Evolutionary conservation across 2,113 vertebrate genomes (phyloP).

Genomic region (Clupea harengus): DNA sequence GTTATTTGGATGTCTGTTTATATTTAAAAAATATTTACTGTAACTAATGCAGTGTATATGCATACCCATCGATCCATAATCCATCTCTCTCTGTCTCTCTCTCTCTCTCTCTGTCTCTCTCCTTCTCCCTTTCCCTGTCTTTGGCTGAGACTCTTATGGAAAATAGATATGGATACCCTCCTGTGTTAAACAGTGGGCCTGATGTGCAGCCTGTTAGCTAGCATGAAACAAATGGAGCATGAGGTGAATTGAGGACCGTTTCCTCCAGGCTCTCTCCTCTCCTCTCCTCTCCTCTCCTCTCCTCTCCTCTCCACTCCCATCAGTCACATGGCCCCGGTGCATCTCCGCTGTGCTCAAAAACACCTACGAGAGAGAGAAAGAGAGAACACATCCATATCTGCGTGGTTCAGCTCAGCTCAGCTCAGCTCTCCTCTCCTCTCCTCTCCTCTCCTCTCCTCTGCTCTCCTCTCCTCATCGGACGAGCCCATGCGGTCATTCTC

Average conservation of each 20-base stretch:
- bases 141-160: background rate
- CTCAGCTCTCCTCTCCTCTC: background rate
- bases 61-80: background rate
- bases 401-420: background rate
- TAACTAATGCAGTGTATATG: background rate
- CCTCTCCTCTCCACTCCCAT: background rate
- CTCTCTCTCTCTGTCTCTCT: background rate
- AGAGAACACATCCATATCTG: background rate
- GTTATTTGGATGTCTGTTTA: background rate
- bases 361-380: background rate
- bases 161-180: background rate
- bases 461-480: background rate
- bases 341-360: background rate
- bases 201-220: background rate
- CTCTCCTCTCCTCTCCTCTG: background rate
- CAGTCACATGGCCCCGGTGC: background rate
- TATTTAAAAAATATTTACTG: conserved; percentile 8
- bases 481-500: conserved; percentile 2
- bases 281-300: background rate
- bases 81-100: background rate
- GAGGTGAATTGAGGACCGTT: background rate
- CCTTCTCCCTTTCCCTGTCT: background rate
- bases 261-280: background rate
- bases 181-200: background rate
- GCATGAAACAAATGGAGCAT: conserved; percentile 17